These are phyloP conservation scores for Phrynocephalus guinanensis DNA, from an alignment of 2,797 vertebrate genomes.

Conservation along the genomic window DNA sequence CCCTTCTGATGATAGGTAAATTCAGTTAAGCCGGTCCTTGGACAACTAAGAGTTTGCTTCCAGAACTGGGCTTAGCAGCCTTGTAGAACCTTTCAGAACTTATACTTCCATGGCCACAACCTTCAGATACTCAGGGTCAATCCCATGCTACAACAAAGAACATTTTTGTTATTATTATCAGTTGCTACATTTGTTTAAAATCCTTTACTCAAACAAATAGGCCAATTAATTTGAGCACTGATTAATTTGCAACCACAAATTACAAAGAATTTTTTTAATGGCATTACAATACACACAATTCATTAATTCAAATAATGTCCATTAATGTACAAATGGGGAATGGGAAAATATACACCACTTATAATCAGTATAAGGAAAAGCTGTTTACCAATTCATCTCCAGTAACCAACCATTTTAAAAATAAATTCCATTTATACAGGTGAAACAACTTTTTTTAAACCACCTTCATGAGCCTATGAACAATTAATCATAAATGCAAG, in stretches of 20 bases:
- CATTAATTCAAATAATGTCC: not conserved
- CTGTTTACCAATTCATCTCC: not conserved
- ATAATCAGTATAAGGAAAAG: slow-evolving; percentile 5
- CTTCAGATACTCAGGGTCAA: too few relatives aligned
- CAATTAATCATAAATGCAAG: not conserved
- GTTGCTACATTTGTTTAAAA: slow-evolving; percentile 1
- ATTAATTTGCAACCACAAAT: slow-evolving; percentile 7
- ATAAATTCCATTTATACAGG: not conserved
- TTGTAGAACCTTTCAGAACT: not conserved
- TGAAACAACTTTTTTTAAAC: not conserved
- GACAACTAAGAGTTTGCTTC: too few relatives aligned
- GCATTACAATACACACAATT: not conserved
- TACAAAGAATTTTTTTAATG: not conserved
- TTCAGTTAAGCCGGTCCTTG: too few relatives aligned
- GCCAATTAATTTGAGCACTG: not conserved
- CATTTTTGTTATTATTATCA: not conserved
- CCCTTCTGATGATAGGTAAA: too few relatives aligned
- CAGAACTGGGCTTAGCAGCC: too few relatives aligned
- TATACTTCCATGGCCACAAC: too few relatives aligned
- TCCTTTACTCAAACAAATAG: not conserved
- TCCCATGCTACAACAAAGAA: too few relatives aligned
- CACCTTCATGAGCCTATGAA: not conserved
- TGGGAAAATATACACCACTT: not conserved
- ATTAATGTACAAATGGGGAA: not conserved
- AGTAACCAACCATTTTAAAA: not conserved